Conservation (phyloP, 2,113 vertebrate genomes). For the Eupsittula cactorum region DNA sequence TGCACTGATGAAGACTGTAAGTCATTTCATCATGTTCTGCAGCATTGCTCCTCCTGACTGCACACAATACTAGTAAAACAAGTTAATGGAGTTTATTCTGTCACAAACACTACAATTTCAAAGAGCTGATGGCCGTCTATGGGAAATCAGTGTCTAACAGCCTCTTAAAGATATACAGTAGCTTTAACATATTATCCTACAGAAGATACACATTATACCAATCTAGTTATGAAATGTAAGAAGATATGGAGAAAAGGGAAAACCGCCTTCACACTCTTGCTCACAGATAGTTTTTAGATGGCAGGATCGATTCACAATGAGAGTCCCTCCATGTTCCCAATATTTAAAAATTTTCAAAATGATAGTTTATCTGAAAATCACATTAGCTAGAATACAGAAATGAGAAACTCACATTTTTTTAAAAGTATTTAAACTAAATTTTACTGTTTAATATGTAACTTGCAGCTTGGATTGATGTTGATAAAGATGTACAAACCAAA, state of each 20-base stretch:
- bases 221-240: background rate
- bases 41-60: slow-evolving; percentile 77
- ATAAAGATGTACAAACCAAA: slow-evolving; percentile 71
- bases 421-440: slow-evolving; percentile 65
- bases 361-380: slow-evolving; percentile 43
- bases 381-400: slow-evolving; percentile 53
- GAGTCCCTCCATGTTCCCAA: background rate
- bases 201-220: slow-evolving; percentile 38
- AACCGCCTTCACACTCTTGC: background rate
- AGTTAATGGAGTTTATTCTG: slow-evolving; percentile 83
- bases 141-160: slow-evolving; percentile 67
- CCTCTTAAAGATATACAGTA: slow-evolving; percentile 59
- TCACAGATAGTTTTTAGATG: background rate
- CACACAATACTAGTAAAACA: slow-evolving; percentile 77
- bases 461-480: slow-evolving; percentile 59
- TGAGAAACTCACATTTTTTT: slow-evolving; percentile 53
- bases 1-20: slow-evolving; percentile 71
- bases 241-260: background rate
- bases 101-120: slow-evolving; percentile 73
- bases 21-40: slow-evolving; percentile 76
- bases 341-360: slow-evolving; percentile 42
- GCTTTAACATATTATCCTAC: slow-evolving; percentile 58
- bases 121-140: slow-evolving; percentile 72
- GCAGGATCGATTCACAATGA: background rate
- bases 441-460: slow-evolving; percentile 72